phyloP scores from a whole-genome alignment of 2,888 invertebrate genomes.

The Andrena camellia region DNA sequence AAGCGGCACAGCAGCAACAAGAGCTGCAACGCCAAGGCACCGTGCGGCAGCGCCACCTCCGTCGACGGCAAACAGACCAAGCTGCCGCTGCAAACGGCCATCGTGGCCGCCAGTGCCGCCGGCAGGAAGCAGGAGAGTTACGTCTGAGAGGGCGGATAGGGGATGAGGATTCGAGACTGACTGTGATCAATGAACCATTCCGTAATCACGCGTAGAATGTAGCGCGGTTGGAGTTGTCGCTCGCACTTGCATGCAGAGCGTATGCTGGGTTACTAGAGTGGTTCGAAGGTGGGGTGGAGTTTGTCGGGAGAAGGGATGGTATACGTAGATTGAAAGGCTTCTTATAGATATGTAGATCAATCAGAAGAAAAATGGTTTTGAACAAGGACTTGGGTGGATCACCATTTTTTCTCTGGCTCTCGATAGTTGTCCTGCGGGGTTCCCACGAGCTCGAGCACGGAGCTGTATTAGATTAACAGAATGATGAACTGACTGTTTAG shows the following conservation, averaged over 20 bases:
- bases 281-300: too few species aligned
- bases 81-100: slow-evolving; percentile 75
- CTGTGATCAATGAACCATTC: slow-evolving; percentile 60
- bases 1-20: slow-evolving; percentile 87
- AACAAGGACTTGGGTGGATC: too few species aligned
- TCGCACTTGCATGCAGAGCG: slow-evolving; percentile 8
- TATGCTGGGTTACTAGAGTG: background rate
- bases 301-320: too few species aligned
- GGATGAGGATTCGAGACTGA: slow-evolving; percentile 22
- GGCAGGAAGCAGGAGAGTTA: slow-evolving; percentile 81
- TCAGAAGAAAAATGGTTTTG: too few species aligned
- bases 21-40: slow-evolving; percentile 76
- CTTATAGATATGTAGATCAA: too few species aligned
- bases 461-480: too few species aligned
- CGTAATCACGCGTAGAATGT: slow-evolving; percentile 1
- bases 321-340: too few species aligned
- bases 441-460: background rate
- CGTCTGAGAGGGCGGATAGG: slow-evolving; percentile 68
- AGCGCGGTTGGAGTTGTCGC: background rate
- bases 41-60: slow-evolving; percentile 63
- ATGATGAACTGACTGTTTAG: too few species aligned
- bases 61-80: slow-evolving; percentile 73
- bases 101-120: slow-evolving; percentile 74
- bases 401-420: too few species aligned
- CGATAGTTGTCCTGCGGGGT: too few species aligned